phyloP scores from a whole-genome alignment of 2,797 vertebrate genomes.

The Microctenopoma steveboyesi region DNA sequence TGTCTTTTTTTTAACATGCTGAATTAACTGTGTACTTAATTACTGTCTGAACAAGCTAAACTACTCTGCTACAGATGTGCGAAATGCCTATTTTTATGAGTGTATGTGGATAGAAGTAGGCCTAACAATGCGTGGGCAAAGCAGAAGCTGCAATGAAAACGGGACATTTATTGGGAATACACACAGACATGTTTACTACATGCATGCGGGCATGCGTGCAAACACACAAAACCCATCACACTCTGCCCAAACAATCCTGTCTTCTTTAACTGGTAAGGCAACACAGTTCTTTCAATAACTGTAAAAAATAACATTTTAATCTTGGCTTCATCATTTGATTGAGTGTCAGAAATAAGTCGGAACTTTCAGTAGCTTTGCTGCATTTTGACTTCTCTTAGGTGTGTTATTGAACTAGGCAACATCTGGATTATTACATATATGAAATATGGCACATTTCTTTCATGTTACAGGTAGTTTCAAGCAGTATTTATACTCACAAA shows the following conservation, averaged over 20 bases:
- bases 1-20: slow-evolving; percentile 54
- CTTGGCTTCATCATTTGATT: slow-evolving; percentile 9
- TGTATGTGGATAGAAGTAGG: slow-evolving; percentile 44
- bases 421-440: slow-evolving; percentile 9
- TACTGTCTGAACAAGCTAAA: slow-evolving; percentile 60
- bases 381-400: slow-evolving; percentile 9
- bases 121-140: not conserved
- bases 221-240: not conserved
- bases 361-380: slow-evolving; percentile 7
- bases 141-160: slow-evolving; percentile 11
- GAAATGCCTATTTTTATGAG: slow-evolving; percentile 39
- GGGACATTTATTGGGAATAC: slow-evolving; percentile 16
- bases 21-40: slow-evolving; percentile 64
- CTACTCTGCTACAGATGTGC: slow-evolving; percentile 46
- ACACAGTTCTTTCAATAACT: slow-evolving; percentile 5
- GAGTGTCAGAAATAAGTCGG: slow-evolving; percentile 2
- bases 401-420: slow-evolving; percentile 5
- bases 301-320: slow-evolving; percentile 22
- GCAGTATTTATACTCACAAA: slow-evolving; percentile 5
- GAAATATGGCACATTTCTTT: not conserved
- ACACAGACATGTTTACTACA: slow-evolving; percentile 19
- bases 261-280: not conserved
- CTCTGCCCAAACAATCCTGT: not conserved
- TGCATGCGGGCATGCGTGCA: slow-evolving; percentile 42
- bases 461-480: slow-evolving; percentile 5